These are phyloP conservation scores for Pristionchus fissidentatus DNA, from an alignment of 2,888 invertebrate species.

Conservation along the genomic window DNA sequence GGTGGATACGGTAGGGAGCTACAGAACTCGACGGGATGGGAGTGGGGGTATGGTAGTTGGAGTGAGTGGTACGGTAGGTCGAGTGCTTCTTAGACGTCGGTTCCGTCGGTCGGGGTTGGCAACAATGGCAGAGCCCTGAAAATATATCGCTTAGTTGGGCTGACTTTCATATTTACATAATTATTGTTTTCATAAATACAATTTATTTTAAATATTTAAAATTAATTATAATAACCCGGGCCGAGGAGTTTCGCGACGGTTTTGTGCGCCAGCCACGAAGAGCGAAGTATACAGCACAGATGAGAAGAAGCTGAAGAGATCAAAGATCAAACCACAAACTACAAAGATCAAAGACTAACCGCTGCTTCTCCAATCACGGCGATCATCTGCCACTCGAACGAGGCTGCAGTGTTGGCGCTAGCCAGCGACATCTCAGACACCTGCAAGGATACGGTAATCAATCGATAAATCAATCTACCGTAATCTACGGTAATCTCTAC, in stretches of 20 bases:
- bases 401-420: not conserved
- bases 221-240: not conserved
- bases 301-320: slow-evolving; percentile 44
- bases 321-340: slow-evolving; percentile 32
- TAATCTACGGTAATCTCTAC: not conserved
- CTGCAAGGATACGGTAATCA: too few relatives aligned
- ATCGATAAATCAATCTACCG: slow-evolving; percentile 27
- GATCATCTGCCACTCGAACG: slow-evolving; percentile 36
- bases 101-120: slow-evolving; percentile 42
- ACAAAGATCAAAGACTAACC: too few relatives aligned
- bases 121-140: slow-evolving; percentile 40
- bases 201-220: not conserved
- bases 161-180: too few relatives aligned
- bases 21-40: too few relatives aligned
- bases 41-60: slow-evolving; percentile 17
- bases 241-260: slow-evolving; percentile 42
- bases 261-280: slow-evolving; percentile 33
- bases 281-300: slow-evolving; percentile 40
- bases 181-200: too few relatives aligned
- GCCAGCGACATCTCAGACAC: slow-evolving; percentile 41
- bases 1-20: too few relatives aligned
- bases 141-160: not conserved
- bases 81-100: slow-evolving; percentile 19
- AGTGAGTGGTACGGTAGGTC: slow-evolving; percentile 9
- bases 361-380: slow-evolving; percentile 19